These are phyloP conservation scores for Ectropis crepuscularia DNA, from an alignment of 2,888 invertebrate species.

Conservation along the genomic window DNA sequence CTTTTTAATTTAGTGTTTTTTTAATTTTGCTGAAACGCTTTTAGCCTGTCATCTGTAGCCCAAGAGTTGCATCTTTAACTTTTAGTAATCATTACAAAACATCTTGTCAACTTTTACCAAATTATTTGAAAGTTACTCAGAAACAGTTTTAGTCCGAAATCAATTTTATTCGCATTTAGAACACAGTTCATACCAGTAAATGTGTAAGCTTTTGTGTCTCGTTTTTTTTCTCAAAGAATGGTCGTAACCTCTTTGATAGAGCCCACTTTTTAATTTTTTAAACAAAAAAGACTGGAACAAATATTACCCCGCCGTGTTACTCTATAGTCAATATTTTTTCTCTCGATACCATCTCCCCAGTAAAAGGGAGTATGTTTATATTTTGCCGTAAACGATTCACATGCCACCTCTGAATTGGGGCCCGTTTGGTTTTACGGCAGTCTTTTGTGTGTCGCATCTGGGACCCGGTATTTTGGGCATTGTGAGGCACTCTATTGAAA, in stretches of 20 bases:
- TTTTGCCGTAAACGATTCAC: conserved; percentile 46
- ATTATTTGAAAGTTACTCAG: no score
- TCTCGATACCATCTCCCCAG: conserved; percentile 36
- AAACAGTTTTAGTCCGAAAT: no score
- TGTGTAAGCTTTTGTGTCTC: no score
- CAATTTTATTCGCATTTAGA: no score
- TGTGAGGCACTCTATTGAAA: conserved; percentile 24
- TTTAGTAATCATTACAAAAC: no score
- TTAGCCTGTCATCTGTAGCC: no score
- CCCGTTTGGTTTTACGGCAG: conserved; percentile 47
- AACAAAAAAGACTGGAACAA: conserved; percentile 3
- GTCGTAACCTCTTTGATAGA: not conserved
- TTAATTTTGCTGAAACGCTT: no score
- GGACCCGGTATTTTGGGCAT: conserved; percentile 35
- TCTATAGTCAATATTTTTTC: conserved; percentile 31
- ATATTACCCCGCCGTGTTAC: conserved; percentile 14
- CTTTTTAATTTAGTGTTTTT: not conserved
- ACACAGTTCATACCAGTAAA: no score
- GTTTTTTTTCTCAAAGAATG: not conserved
- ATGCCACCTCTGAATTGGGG: conserved; percentile 49
- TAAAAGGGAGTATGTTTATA: conserved; percentile 41
- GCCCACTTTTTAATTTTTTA: not conserved
- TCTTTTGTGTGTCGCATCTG: conserved; percentile 54
- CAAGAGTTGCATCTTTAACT: no score
- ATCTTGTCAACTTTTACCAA: no score